A percentile compares a stretch with the other conserved stretches of the same genome.
phyloP scores from a whole-genome alignment of 2,113 vertebrate species.

The Thunnus maccoyii region DNA sequence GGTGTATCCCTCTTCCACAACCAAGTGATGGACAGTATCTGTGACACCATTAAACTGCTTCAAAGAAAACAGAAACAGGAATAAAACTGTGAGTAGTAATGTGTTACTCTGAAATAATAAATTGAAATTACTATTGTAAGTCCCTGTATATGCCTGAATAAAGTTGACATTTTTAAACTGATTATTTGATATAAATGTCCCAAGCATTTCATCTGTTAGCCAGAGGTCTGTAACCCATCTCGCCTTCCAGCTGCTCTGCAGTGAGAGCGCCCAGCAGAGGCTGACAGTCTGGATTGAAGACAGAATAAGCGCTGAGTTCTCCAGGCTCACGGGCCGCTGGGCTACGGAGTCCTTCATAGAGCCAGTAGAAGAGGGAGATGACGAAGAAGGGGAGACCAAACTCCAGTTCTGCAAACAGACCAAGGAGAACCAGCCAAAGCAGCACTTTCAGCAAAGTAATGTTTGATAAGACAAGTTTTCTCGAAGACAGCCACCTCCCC shows the following conservation, averaged over 20 bases:
- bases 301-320: constrained; percentile 95
- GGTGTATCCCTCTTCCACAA: not conserved
- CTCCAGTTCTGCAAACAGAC: constrained; percentile 91
- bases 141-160: not conserved
- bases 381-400: constrained; percentile 92
- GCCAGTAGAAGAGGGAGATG: constrained; percentile 94
- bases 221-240: constrained; percentile 88
- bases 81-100: not conserved
- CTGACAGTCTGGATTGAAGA: constrained; percentile 94
- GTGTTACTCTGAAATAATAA: not conserved
- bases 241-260: constrained; percentile 93
- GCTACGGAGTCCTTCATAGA: constrained; percentile 89
- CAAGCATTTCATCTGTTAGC: constrained; percentile 68
- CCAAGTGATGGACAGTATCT: not conserved
- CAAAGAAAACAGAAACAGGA: not conserved
- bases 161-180: not conserved
- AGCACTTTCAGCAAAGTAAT: constrained; percentile 89
- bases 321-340: constrained; percentile 84
- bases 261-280: constrained; percentile 92
- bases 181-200: constrained; percentile 2
- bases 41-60: constrained; percentile 1
- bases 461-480: constrained; percentile 74
- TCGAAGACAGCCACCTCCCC: constrained; percentile 78
- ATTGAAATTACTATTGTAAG: not conserved
- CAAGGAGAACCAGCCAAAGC: constrained; percentile 92